Evolutionary conservation across 2,113 vertebrate genomes (phyloP), one percentile per base, ranked within the genome.

Genomic region (Xenus cinereus): DNA sequence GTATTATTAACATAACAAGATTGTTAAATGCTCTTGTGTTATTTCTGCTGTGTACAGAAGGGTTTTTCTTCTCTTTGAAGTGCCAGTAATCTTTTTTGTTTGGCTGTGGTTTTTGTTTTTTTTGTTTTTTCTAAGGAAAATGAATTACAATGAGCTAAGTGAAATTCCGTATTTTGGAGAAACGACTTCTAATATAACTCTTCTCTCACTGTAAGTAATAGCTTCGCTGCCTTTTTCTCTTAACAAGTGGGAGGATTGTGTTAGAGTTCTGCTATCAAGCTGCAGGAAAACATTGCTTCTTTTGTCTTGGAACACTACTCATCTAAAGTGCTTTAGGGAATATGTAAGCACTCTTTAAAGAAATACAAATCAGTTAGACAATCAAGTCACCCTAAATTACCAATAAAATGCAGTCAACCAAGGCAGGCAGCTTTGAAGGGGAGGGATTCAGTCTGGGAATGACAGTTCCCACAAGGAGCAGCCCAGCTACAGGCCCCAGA

Each of bases 71-170:
- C 16, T 84, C 46, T 96, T 87, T n/a, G 39, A 90, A 89, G 32
- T 74, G 24, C 57, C 60, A 85, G 3, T 97, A 84, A 95, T 77
- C 7, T 43, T 57, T 53, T 78, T 75, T 32, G 11, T 50, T 30
- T 56, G 4, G 39, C 41, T 32, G 63, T 39, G 57, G 15, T 43
- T 5, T 32, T 71, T 57, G 22, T 28, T 53, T 11, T 48, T 66
- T 5, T 33, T 66, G 43, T 53, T 21, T 67, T 82, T 2, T 90
- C 87, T 84, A 97, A 99, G 99, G 94, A 99, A 98, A 96, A 98
- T 99, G 98, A 99, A 99, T 98, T 98, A 99, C 92, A 99, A 99
- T 90, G 99, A 99, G 50, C 96, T 99, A 96, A 98, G 98, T 79
- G 97, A 97, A 96, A 95, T 99, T 72, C 99, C 99, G 0, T 98